Evolutionary conservation across 2,113 vertebrate species (phyloP).

Genomic region (Scartelaos histophorus): DNA sequence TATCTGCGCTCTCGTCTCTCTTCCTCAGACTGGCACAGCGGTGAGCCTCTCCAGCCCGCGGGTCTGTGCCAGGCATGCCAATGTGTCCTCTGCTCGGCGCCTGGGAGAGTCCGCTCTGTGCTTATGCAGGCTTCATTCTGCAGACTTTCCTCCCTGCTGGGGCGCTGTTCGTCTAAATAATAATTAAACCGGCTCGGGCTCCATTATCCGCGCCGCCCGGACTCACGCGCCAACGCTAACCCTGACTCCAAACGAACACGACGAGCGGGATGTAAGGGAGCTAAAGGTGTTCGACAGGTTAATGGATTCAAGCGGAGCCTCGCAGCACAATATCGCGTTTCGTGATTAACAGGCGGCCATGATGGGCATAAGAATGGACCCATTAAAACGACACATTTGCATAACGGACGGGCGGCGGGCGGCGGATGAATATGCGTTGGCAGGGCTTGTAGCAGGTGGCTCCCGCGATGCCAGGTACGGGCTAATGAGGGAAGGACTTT

Average conservation of each 20-base stretch:
- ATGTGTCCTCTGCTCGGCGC: constrained; percentile 53
- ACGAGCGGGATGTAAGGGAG: constrained; percentile 57
- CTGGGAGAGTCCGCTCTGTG: constrained; percentile 41
- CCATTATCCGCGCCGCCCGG: constrained; percentile 16
- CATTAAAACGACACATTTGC: constrained; percentile 62
- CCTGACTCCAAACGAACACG: constrained; percentile 45
- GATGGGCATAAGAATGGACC: constrained; percentile 54
- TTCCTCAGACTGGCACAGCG: constrained; percentile 45
- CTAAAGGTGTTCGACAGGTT: constrained; percentile 59
- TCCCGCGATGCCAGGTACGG: constrained; percentile 44
- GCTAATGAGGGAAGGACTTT: constrained; percentile 53
- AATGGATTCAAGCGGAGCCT: constrained; percentile 63
- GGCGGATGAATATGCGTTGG: constrained; percentile 61
- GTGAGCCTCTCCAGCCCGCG: constrained; percentile 51
- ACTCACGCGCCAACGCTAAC: too few species aligned
- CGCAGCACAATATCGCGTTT: constrained; percentile 54
- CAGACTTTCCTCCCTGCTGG: constrained; percentile 54
- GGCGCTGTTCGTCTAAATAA: constrained; percentile 58
- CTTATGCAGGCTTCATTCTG: constrained; percentile 49
- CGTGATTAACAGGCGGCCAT: constrained; percentile 60
- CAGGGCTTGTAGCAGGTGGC: constrained; percentile 40
- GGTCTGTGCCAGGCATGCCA: constrained; percentile 63
- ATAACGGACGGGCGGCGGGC: constrained; percentile 65
- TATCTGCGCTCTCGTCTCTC: constrained; percentile 31
- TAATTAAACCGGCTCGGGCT: constrained; percentile 63